phyloP scores from a whole-genome alignment of 1,140 invertebrate genomes.

The Dinoponera quadriceps region DNA sequence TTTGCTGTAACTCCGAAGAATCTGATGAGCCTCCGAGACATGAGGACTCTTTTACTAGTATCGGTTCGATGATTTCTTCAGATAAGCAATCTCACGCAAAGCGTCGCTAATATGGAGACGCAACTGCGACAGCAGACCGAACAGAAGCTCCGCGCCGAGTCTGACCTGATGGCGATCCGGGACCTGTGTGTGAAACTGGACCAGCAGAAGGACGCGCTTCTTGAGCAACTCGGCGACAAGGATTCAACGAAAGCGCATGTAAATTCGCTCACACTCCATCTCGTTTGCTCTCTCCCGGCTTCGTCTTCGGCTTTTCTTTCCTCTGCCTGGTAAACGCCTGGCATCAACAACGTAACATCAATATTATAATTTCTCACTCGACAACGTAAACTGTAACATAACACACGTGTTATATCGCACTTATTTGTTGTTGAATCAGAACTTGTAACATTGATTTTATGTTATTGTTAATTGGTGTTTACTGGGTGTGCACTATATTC shows the following conservation, averaged over 20 bases:
- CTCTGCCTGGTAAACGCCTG: too few relatives aligned
- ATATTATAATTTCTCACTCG: too few relatives aligned
- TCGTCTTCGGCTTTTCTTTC: not conserved
- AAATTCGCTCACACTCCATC: slow-evolving; percentile 43
- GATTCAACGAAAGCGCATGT: slow-evolving; percentile 81
- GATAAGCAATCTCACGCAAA: slow-evolving; percentile 86
- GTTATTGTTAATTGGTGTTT: too few relatives aligned
- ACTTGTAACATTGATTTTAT: too few relatives aligned
- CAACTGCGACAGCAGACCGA: slow-evolving; percentile 83
- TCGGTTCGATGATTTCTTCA: slow-evolving; percentile 68
- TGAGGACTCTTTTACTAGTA: not conserved
- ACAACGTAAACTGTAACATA: too few relatives aligned
- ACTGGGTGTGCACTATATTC: too few relatives aligned
- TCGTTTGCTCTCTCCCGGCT: not conserved
- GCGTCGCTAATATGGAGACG: slow-evolving; percentile 85
- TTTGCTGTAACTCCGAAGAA: not conserved
- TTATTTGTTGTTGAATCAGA: too few relatives aligned
- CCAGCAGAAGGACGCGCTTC: slow-evolving; percentile 85
- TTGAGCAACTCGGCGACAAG: slow-evolving; percentile 81
- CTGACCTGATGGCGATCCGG: slow-evolving; percentile 84
- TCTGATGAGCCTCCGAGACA: not conserved
- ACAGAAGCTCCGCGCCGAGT: slow-evolving; percentile 79
- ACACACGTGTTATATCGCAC: too few relatives aligned
- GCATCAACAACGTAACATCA: too few relatives aligned
- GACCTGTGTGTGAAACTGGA: slow-evolving; percentile 86